A percentile compares a stretch with the other conserved stretches of the same genome.
These are phyloP conservation scores for Meloidogyne floridensis DNA, from an alignment of 1,140 invertebrate genomes.

Conservation along the genomic window DNA sequence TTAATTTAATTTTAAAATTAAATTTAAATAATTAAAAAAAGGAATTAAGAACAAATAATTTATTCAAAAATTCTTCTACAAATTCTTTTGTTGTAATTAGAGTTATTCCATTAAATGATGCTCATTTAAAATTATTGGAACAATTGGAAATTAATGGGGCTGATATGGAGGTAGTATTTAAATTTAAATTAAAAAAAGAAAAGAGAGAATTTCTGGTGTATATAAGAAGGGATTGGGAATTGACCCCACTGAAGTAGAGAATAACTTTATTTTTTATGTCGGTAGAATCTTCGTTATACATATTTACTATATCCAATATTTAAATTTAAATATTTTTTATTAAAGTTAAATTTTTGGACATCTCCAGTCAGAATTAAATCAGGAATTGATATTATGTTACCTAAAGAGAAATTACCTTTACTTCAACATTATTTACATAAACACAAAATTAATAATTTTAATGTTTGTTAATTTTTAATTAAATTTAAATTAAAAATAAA, in stretches of 20 bases:
- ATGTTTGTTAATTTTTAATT: conserved; percentile 6
- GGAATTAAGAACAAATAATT: not conserved
- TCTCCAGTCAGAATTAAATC: conserved; percentile 43
- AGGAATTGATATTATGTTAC: conserved; percentile 52
- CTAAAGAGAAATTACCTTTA: conserved; percentile 32
- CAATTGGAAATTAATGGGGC: conserved; percentile 36
- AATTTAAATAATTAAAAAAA: not conserved
- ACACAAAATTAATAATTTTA: conserved; percentile 37
- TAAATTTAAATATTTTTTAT: not conserved
- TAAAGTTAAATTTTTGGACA: conserved; percentile 60
- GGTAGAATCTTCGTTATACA: no score
- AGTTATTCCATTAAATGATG: conserved; percentile 35
- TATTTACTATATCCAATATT: no score
- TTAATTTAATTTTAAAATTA: not conserved
- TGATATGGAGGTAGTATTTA: conserved; percentile 29
- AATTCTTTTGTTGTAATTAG: conserved; percentile 33
- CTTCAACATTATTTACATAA: conserved; percentile 28
- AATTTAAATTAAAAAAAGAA: not conserved
- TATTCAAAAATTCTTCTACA: not conserved
- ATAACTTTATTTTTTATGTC: no score
- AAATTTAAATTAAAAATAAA: not conserved
- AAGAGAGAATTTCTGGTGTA: no score
- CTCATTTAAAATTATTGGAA: conserved; percentile 41
- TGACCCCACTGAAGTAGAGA: no score
- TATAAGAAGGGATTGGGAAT: no score